Percentiles rank a stretch among this genome's conserved stretches.
Conservation (phyloP, 1,140 invertebrate genomes). For the Ceratoteleas bidentatus region DNA sequence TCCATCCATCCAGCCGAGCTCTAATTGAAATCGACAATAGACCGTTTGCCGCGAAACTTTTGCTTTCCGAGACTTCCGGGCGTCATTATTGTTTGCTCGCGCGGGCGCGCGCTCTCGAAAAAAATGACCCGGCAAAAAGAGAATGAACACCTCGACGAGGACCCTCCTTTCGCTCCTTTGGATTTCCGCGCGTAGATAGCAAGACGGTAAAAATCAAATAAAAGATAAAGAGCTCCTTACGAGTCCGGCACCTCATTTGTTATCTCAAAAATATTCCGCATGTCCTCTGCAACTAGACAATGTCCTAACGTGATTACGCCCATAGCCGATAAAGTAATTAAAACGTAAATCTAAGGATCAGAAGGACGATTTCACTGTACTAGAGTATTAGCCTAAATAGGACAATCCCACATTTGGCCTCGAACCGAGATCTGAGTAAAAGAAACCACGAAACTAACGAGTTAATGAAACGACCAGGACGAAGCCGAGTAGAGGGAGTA, state of each 20-base stretch:
- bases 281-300: slow-evolving; percentile 46
- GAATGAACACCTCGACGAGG: slow-evolving; percentile 20
- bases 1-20: slow-evolving; percentile 26
- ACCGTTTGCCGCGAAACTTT: slow-evolving; percentile 11
- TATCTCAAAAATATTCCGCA: slow-evolving; percentile 38
- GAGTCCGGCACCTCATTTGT: slow-evolving; percentile 45
- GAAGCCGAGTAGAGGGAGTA: too few species aligned
- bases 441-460: slow-evolving; percentile 20
- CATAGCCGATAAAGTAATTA: slow-evolving; percentile 44
- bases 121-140: slow-evolving; percentile 17
- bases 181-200: slow-evolving; percentile 30
- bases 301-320: slow-evolving; percentile 52
- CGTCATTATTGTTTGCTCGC: slow-evolving; percentile 18
- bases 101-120: neutral
- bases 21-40: slow-evolving; percentile 29
- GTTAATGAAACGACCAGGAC: slow-evolving; percentile 4
- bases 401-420: slow-evolving; percentile 62
- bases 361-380: slow-evolving; percentile 31
- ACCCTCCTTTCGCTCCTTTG: slow-evolving; percentile 51
- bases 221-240: slow-evolving; percentile 33
- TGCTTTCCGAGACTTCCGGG: neutral
- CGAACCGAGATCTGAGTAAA: slow-evolving; percentile 30
- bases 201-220: slow-evolving; percentile 36
- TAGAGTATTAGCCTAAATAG: slow-evolving; percentile 54
- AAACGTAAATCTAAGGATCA: slow-evolving; percentile 37